Evolutionary conservation across 2,113 vertebrate genomes (phyloP).

Genomic region (Pleuronectes platessa): DNA sequence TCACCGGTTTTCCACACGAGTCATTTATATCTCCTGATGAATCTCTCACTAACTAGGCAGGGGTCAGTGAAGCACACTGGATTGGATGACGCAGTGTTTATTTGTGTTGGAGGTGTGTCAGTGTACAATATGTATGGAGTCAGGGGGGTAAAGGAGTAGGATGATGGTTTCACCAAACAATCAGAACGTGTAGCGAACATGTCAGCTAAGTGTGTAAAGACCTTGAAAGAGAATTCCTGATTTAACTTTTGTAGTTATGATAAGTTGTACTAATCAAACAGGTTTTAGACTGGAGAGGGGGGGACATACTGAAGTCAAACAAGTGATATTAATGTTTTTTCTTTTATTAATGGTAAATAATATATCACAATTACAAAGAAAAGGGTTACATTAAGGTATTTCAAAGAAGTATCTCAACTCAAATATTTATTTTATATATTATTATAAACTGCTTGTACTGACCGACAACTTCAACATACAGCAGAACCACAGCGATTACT

Average conservation of each 20-base stretch:
- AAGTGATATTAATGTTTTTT: too few species aligned
- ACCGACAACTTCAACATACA: too few species aligned
- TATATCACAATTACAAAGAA: too few species aligned
- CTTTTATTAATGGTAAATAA: too few species aligned
- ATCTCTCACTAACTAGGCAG: neutral
- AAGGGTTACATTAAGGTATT: too few species aligned
- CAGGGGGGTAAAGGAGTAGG: neutral
- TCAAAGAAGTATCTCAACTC: too few species aligned
- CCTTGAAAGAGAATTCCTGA: neutral
- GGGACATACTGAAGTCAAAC: neutral
- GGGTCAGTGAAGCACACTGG: neutral
- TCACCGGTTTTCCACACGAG: conserved; percentile 30
- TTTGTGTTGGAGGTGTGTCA: conserved; percentile 20
- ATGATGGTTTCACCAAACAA: conserved; percentile 17
- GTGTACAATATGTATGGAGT: neutral
- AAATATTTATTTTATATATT: too few species aligned
- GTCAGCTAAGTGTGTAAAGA: neutral
- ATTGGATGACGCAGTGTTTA: conserved; percentile 10
- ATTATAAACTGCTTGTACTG: too few species aligned
- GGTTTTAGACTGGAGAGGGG: neutral
- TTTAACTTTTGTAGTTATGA: neutral
- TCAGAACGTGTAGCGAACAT: neutral
- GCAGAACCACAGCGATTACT: too few species aligned
- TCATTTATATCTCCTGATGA: conserved; percentile 15
- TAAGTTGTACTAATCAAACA: neutral